phyloP scores from a whole-genome alignment of 2,113 vertebrate species.

The Brachyhypopomus gauderio region DNA sequence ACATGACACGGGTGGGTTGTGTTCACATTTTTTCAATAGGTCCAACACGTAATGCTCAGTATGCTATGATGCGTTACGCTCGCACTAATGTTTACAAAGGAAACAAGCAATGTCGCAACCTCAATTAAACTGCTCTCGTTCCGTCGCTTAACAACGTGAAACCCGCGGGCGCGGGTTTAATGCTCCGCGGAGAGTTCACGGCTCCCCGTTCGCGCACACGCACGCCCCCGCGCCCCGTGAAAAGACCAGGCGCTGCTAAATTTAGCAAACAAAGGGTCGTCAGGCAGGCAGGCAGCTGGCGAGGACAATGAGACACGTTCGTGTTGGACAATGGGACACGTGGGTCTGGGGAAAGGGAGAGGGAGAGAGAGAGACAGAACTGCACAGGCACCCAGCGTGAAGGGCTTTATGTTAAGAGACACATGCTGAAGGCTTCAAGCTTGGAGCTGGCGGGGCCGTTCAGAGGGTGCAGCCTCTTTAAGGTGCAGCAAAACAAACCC shows the following conservation, averaged over 20 bases:
- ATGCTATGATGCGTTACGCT: not conserved
- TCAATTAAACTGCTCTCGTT: not conserved
- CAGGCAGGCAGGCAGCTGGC: constrained; percentile 69
- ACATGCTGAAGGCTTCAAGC: constrained; percentile 11
- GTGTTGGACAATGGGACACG: constrained; percentile 80
- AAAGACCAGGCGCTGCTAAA: constrained; percentile 59
- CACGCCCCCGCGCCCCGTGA: constrained; percentile 9
- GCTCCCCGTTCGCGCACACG: not conserved
- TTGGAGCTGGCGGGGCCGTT: not conserved
- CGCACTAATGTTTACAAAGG: not conserved
- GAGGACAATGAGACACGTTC: constrained; percentile 64
- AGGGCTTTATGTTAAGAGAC: constrained; percentile 29
- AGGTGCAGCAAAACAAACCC: not conserved
- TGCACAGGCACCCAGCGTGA: not conserved
- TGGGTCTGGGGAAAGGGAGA: constrained; percentile 65
- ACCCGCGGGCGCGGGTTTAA: not conserved
- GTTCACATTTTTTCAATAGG: not conserved
- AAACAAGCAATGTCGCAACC: not conserved
- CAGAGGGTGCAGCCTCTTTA: constrained; percentile 4
- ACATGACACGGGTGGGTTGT: not conserved
- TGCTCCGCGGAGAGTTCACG: constrained; percentile 5
- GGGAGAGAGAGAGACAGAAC: not conserved
- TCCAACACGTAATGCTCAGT: not conserved
- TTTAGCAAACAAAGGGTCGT: constrained; percentile 63
- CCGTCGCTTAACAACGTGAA: constrained; percentile 11